Conservation (phyloP, 2,113 vertebrate species). For the Ciconia stormi region DNA sequence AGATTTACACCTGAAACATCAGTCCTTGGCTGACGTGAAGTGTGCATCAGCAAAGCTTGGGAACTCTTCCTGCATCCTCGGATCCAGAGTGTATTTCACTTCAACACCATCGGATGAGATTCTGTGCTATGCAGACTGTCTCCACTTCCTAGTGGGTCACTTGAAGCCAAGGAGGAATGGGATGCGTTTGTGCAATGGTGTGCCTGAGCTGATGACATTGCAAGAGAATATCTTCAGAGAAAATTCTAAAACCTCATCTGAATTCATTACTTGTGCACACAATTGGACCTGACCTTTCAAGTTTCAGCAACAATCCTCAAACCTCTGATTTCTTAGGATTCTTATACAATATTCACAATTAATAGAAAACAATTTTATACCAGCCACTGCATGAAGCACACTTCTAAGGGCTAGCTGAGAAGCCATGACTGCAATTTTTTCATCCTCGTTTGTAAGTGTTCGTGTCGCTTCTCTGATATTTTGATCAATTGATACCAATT, state of each 20-base stretch:
- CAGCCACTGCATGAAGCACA: not conserved
- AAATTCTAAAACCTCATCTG: not conserved
- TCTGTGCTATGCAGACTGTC: not conserved
- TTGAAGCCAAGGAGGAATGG: not conserved
- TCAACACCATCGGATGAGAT: not conserved
- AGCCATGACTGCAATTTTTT: not conserved
- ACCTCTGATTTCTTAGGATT: not conserved
- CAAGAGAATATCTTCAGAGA: not conserved
- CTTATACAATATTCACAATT: not conserved
- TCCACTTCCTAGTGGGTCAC: not conserved
- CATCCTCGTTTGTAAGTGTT: not conserved
- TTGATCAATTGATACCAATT: not conserved
- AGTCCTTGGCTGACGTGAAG: not conserved
- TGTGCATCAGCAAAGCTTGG: not conserved
- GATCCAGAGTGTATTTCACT: not conserved
- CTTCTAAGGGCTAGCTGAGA: not conserved
- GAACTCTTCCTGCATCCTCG: not conserved
- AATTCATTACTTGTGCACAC: not conserved
- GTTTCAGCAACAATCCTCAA: not conserved
- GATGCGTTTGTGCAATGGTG: not conserved
- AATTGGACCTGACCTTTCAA: not conserved
- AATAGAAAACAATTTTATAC: not conserved
- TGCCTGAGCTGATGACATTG: not conserved
- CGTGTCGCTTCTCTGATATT: not conserved
- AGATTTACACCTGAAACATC: not conserved